These are phyloP conservation scores for Gila orcuttii DNA, from an alignment of 2,113 vertebrate species.

Conservation along the genomic window DNA sequence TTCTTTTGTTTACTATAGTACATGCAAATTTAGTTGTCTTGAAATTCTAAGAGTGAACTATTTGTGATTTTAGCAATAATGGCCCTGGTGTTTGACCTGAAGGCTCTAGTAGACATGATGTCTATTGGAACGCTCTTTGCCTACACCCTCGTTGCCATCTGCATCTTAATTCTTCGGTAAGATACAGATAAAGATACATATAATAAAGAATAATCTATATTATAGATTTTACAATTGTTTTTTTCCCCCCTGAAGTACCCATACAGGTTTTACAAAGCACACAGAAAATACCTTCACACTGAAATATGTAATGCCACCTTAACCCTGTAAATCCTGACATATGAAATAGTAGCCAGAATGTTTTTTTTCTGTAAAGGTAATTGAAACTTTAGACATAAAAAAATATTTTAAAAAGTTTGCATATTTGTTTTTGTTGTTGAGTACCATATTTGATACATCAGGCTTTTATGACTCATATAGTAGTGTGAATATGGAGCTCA, in stretches of 20 bases:
- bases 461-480: no score
- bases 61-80: conserved; percentile 79
- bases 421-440: no score
- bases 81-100: conserved; percentile 90
- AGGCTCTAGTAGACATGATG: conserved; percentile 93
- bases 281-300: not conserved
- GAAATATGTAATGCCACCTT: not conserved
- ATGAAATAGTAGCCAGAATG: no score
- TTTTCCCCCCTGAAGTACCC: not conserved
- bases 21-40: no score
- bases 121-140: conserved; percentile 94
- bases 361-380: no score
- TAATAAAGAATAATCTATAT: not conserved
- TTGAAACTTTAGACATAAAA: no score
- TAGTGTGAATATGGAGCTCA: no score
- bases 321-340: no score
- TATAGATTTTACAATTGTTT: not conserved
- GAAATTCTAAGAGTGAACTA: not conserved
- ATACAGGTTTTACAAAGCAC: not conserved
- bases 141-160: conserved; percentile 91
- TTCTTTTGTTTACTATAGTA: no score
- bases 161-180: conserved; percentile 93
- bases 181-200: conserved; percentile 6
- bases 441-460: no score
- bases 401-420: no score